A percentile compares a stretch with the other conserved stretches of the same genome.
Evolutionary conservation across 2,113 vertebrate genomes (phyloP).

Genomic region (Acanthisitta chloris): DNA sequence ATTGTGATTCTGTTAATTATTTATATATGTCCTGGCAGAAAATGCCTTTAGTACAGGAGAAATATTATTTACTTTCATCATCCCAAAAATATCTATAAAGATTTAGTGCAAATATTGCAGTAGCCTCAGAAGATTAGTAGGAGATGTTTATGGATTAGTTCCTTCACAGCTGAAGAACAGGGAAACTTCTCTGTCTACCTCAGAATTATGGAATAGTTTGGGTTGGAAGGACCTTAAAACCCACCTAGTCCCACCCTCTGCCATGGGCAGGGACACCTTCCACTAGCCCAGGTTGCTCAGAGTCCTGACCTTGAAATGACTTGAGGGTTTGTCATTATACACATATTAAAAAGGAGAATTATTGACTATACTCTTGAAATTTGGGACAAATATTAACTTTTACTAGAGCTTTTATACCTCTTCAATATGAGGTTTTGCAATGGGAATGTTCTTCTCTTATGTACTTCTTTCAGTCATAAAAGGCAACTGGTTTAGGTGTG

Average conservation of each 20-base stretch:
- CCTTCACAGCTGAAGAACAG: not conserved
- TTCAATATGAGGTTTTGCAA: not conserved
- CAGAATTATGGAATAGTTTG: not conserved
- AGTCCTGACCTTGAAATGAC: not conserved
- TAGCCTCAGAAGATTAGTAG: not conserved
- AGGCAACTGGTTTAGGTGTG: not conserved
- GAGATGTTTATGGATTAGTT: not conserved
- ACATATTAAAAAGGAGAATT: not conserved
- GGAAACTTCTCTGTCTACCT: not conserved
- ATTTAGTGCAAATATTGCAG: not conserved
- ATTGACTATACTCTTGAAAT: not conserved
- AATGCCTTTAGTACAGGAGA: not conserved
- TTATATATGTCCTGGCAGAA: not conserved
- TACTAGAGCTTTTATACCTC: not conserved
- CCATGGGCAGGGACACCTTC: not conserved
- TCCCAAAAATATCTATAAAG: not conserved
- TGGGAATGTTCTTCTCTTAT: not conserved
- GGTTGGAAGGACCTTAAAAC: not conserved
- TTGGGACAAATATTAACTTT: not conserved
- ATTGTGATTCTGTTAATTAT: slow-evolving; percentile 10
- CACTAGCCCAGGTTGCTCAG: not conserved
- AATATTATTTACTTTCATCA: not conserved
- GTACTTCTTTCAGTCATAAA: not conserved
- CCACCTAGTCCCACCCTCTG: not conserved
- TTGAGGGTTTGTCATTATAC: not conserved